A percentile compares a stretch with the other conserved stretches of the same genome.
These are phyloP conservation scores for Buteo buteo DNA, from an alignment of 2,113 vertebrate species.

Conservation along the genomic window DNA sequence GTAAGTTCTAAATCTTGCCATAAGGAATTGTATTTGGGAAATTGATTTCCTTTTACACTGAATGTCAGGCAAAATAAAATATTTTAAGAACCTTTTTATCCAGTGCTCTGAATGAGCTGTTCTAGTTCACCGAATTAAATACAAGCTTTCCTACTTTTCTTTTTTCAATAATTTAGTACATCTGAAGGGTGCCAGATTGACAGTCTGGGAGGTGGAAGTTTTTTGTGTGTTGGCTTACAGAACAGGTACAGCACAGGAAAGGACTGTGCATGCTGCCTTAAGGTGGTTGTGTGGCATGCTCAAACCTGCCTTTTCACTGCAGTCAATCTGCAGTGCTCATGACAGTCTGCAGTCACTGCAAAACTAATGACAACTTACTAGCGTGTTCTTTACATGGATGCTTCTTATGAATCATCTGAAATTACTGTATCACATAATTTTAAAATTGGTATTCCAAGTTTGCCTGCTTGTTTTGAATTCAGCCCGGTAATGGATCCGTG, in stretches of 20 bases:
- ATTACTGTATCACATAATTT: neutral
- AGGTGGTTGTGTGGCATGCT: neutral
- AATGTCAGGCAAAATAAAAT: slow-evolving; percentile 54
- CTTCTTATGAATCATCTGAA: neutral
- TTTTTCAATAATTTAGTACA: slow-evolving; percentile 24
- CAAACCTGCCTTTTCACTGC: neutral
- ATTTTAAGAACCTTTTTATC: slow-evolving; percentile 50
- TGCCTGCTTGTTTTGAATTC: neutral
- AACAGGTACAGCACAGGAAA: slow-evolving; percentile 3
- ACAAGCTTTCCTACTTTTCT: slow-evolving; percentile 58
- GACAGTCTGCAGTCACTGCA: no score
- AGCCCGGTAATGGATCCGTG: neutral
- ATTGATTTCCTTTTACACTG: neutral
- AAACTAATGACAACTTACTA: neutral
- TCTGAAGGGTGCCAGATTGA: slow-evolving; percentile 35
- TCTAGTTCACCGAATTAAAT: slow-evolving; percentile 63
- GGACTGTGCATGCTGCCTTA: neutral
- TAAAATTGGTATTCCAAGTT: neutral
- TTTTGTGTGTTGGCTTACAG: slow-evolving; percentile 33
- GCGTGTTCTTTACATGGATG: neutral
- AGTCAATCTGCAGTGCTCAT: neutral
- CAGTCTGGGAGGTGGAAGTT: neutral
- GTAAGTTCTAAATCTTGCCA: neutral
- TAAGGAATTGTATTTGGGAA: slow-evolving; percentile 14
- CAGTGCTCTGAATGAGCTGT: slow-evolving; percentile 49